These are phyloP conservation scores for Scaptomyza caliginosa DNA, from an alignment of 2,888 invertebrate species.

Conservation along the genomic window DNA sequence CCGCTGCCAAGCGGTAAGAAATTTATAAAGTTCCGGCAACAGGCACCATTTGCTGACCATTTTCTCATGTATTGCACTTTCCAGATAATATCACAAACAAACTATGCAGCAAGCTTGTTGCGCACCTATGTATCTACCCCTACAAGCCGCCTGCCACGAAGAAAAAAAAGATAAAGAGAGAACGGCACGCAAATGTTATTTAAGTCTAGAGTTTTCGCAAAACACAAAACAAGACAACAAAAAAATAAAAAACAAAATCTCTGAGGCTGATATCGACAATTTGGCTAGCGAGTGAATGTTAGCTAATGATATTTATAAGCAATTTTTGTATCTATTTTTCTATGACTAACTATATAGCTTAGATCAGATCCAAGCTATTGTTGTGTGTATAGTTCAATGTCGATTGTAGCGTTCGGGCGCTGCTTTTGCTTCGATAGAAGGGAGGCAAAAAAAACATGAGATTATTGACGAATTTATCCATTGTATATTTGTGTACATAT, in stretches of 20 bases:
- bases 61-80: constrained; percentile 47
- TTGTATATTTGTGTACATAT: constrained; percentile 9
- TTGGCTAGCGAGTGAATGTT: constrained; percentile 25
- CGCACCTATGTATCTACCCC: not conserved
- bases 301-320: constrained; percentile 12
- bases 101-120: constrained; percentile 5
- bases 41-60: constrained; percentile 43
- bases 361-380: constrained; percentile 18
- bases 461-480: constrained; percentile 17
- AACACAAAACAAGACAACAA: too few relatives aligned
- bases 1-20: constrained; percentile 28
- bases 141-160: not conserved
- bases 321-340: constrained; percentile 27
- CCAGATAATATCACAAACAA: constrained; percentile 48
- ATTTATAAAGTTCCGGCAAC: constrained; percentile 69
- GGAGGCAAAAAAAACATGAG: constrained; percentile 36
- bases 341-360: constrained; percentile 5
- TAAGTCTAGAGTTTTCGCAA: constrained; percentile 3
- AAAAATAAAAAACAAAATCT: constrained; percentile 4
- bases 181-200: constrained; percentile 56
- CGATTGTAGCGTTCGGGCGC: constrained; percentile 44
- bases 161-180: not conserved
- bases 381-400: constrained; percentile 40
- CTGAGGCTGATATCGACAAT: constrained; percentile 31
- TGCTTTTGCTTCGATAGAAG: constrained; percentile 39